These are phyloP conservation scores for Coboldia fuscipes DNA, from an alignment of 1,140 invertebrate genomes.

Conservation along the genomic window DNA sequence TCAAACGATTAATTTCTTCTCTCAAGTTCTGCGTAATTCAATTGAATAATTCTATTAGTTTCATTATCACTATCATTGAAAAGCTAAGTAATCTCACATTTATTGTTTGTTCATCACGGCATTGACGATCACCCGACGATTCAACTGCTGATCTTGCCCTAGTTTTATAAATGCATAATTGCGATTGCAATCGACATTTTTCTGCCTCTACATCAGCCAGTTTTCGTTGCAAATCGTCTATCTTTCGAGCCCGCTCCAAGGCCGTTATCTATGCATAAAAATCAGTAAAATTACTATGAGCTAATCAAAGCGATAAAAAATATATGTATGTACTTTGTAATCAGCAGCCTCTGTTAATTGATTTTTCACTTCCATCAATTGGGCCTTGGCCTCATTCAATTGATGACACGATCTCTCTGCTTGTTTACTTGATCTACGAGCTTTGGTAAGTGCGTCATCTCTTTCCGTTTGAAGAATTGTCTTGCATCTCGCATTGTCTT, in stretches of 20 bases:
- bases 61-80: neutral
- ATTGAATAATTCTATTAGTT: neutral
- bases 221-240: constrained; percentile 48
- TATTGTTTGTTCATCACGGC: constrained; percentile 39
- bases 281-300: constrained; percentile 1
- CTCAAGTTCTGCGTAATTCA: constrained; percentile 26
- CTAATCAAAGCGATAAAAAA: constrained; percentile 2
- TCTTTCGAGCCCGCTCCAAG: constrained; percentile 55
- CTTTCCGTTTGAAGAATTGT: constrained; percentile 35
- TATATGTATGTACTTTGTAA: constrained; percentile 37
- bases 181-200: constrained; percentile 13
- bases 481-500: constrained; percentile 45
- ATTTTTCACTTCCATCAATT: constrained; percentile 50
- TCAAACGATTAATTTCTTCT: constrained; percentile 46
- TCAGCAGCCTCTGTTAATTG: constrained; percentile 62
- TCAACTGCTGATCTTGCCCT: constrained; percentile 15
- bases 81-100: constrained; percentile 17
- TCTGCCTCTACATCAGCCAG: constrained; percentile 18
- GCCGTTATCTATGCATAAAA: constrained; percentile 43
- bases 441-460: constrained; percentile 49
- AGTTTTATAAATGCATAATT: constrained; percentile 14
- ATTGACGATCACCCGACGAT: constrained; percentile 16
- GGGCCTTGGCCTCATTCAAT: constrained; percentile 42
- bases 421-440: constrained; percentile 55
- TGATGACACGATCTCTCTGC: constrained; percentile 49